Conservation (phyloP, 2,113 vertebrate genomes). For the Lutjanus erythropterus region DNA sequence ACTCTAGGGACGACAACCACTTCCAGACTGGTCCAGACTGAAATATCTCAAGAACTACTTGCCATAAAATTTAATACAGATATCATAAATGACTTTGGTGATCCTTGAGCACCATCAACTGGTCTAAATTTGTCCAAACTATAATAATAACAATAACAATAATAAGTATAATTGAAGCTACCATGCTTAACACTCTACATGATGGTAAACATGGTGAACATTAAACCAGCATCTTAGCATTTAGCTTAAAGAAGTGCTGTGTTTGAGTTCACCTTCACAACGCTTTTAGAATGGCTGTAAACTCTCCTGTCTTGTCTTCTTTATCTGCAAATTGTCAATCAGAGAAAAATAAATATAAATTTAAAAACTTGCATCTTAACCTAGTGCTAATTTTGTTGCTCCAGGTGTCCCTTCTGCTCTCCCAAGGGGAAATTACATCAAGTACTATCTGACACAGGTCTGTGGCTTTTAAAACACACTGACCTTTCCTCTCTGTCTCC, state of each 20-base stretch:
- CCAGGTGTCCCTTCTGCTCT: not conserved
- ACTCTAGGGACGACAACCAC: no score
- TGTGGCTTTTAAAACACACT: not conserved
- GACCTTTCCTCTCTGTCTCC: slow-evolving; percentile 15
- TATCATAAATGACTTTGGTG: no score
- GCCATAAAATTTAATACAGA: no score
- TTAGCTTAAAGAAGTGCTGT: not conserved
- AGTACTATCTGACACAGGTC: slow-evolving; percentile 12
- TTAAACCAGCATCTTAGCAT: not conserved
- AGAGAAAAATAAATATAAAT: not conserved
- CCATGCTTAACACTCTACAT: not conserved
- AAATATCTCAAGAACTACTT: no score
- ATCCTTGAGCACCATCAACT: no score
- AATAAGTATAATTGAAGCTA: no score
- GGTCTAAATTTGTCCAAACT: no score
- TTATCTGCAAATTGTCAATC: not conserved
- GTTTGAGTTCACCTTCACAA: not conserved
- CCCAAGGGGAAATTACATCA: not conserved
- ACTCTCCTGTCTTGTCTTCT: not conserved
- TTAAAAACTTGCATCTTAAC: not conserved
- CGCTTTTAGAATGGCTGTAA: no score
- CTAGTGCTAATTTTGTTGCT: not conserved
- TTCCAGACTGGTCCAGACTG: no score
- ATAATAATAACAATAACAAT: no score
- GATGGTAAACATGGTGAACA: not conserved